Evolutionary conservation across 2,888 invertebrate species (phyloP), one percentile per base, ranked within the genome.

Genomic region (Diadegma fenestrale): DNA sequence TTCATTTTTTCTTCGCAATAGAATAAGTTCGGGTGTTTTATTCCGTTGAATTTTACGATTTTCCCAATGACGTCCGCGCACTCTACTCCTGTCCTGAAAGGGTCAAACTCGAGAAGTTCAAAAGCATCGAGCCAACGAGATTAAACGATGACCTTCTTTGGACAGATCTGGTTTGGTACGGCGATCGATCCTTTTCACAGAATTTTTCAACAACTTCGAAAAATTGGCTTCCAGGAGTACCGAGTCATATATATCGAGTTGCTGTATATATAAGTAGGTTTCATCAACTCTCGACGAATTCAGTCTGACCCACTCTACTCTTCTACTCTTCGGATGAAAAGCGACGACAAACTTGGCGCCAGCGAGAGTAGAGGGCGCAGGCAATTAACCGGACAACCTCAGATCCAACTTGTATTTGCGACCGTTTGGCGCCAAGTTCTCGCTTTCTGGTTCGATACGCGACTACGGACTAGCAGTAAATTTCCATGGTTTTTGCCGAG

Each of bases 341-440:
- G 76, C 82, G 66, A 72, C 61, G 72, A 58, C 75, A 80, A 85
- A 85, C 82, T 80, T 85, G 85, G 80, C 82, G 66, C 76, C 66
- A 43, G 22, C 79, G 58, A 48, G 68, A 17, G 80, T 73, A 54
- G 41, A 54, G 64, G 37, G 64, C 54, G 73, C 68, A 71, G 68
- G 76, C 76, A 80, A 85, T 82, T 82, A 82, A 85, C 66, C 66
- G 82, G 80, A 58, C 66, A 80, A 73, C 63, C 76, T 76, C 80
- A 73, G 72, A 72, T 80, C 63, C 80, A 76, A 80, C 80, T 64
- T n/a, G 64, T 51, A 82, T 66, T 43, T 75, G 64, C 77, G 61
- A 68, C 26, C 48, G 43, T 82, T 80, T 66, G 80, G 80, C 77
- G 79, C 82, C 85, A 82, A 85, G 66, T 80, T 80, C 68, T 80